Evolutionary conservation across 2,888 invertebrate genomes (phyloP).

Genomic region (Tachina fera): DNA sequence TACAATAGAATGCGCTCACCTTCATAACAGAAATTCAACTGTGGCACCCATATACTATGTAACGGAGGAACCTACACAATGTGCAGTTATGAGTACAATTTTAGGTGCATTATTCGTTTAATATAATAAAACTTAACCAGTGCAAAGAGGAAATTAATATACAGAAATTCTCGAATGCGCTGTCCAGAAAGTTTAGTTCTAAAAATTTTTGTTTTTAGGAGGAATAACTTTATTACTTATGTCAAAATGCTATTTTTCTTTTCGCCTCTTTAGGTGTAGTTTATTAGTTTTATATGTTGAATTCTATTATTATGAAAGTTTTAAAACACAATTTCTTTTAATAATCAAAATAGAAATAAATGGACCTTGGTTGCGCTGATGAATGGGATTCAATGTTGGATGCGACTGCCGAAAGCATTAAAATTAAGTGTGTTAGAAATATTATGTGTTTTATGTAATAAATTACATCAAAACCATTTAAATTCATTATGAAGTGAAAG

Average conservation of each 20-base stretch:
- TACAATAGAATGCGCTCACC: slow-evolving; percentile 35
- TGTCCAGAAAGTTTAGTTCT: too few relatives aligned
- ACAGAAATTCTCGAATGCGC: too few relatives aligned
- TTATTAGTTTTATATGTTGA: slow-evolving; percentile 11
- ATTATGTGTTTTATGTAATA: slow-evolving; percentile 65
- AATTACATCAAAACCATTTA: slow-evolving; percentile 61
- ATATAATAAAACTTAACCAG: too few relatives aligned
- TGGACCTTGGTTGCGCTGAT: slow-evolving; percentile 49
- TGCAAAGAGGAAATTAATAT: too few relatives aligned
- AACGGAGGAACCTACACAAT: neutral
- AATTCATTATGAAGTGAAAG: slow-evolving; percentile 53
- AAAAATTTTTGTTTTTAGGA: too few relatives aligned
- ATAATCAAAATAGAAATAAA: slow-evolving; percentile 54
- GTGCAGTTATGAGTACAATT: slow-evolving; percentile 3
- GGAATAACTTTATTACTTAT: neutral
- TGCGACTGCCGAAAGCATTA: slow-evolving; percentile 67
- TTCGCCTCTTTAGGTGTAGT: neutral
- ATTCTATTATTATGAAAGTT: slow-evolving; percentile 54
- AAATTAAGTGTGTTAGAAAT: slow-evolving; percentile 64
- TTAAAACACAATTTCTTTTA: slow-evolving; percentile 44
- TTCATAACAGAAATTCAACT: slow-evolving; percentile 16
- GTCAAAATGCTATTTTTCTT: neutral
- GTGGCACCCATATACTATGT: neutral
- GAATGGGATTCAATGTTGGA: slow-evolving; percentile 57
- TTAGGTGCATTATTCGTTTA: neutral